phyloP scores from a whole-genome alignment of 2,113 vertebrate genomes.

The Capreolus pygargus region DNA sequence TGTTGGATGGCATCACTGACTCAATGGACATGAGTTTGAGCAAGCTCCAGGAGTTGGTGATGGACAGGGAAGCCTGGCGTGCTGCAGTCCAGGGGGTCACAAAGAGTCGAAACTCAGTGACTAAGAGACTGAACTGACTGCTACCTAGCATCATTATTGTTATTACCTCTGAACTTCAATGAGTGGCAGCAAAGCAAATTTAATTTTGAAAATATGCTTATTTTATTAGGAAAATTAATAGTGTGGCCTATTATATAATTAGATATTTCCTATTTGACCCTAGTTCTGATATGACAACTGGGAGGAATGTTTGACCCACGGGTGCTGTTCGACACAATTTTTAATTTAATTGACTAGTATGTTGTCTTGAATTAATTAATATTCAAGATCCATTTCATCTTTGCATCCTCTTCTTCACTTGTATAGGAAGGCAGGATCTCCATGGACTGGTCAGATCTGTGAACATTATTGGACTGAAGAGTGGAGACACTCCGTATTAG shows the following conservation, averaged over 20 bases:
- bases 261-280: not conserved
- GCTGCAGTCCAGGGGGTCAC: not conserved
- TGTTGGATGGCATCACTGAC: not conserved
- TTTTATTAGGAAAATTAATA: not conserved
- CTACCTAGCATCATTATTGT: not conserved
- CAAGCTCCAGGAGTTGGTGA: not conserved
- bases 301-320: not conserved
- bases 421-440: not conserved
- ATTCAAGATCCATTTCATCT: not conserved
- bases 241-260: not conserved
- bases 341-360: not conserved
- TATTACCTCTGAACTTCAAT: not conserved
- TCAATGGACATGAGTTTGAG: not conserved
- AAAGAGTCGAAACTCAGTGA: not conserved
- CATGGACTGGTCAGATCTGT: not conserved
- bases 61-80: not conserved
- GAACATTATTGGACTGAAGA: not conserved
- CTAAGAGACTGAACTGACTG: not conserved
- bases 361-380: not conserved
- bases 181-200: not conserved
- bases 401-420: not conserved
- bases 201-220: not conserved
- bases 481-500: no score
- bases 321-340: not conserved
- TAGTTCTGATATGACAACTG: not conserved